Base-by-base conservation (phyloP, 92 coral and sea anemone species). In the Metridium senile region DNA sequence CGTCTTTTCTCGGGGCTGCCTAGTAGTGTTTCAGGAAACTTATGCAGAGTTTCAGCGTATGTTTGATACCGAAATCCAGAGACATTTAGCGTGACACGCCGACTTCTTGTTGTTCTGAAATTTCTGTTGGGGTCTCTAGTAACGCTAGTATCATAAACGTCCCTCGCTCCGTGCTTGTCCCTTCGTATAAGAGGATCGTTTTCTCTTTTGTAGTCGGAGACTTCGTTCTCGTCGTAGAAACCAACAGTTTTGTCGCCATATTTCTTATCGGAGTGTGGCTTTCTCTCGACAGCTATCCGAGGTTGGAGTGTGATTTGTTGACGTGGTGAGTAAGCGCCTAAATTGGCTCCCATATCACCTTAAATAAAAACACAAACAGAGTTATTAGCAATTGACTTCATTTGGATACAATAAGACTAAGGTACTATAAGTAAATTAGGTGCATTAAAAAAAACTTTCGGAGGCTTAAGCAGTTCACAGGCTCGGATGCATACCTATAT, bases 21-120 rank as follows among this genome's bases (percentile, higher is more conserved):
- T 0, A 96, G 87, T 31, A 96, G 82, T 25, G 99, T 96, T 57
- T 81, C 72, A 0, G 99, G 99, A 45, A 93, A 96, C 66, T 88
- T 85, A 27, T 96, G 93, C 61, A 96, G 73, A 2, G 99, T 96
- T 28, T 80, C 84, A 26, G 74, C 66, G 58, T 93, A 87, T 1
- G 97, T 89, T 71, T 92, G 91, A 77, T 93, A 96, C 30, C 88
- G 89, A 62, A 89, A 93, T 68, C 99, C 99, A 33, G 98, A 96
- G 26, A 96, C 90, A 82, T 96, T 96, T 21, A 96, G 85, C 1
- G 81, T 86, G 57, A 93, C 81, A 26, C 98, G 88, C 20, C 20
- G 7, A 63, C 69, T 63, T 23, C 74, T 71, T 27, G 63, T 58
- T 83, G 56, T 67, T 57, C 2, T 68, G 82, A 54, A 58, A 43